Evolutionary conservation across 2,113 vertebrate species (phyloP).

Genomic region (Pangasianodon hypophthalmus): DNA sequence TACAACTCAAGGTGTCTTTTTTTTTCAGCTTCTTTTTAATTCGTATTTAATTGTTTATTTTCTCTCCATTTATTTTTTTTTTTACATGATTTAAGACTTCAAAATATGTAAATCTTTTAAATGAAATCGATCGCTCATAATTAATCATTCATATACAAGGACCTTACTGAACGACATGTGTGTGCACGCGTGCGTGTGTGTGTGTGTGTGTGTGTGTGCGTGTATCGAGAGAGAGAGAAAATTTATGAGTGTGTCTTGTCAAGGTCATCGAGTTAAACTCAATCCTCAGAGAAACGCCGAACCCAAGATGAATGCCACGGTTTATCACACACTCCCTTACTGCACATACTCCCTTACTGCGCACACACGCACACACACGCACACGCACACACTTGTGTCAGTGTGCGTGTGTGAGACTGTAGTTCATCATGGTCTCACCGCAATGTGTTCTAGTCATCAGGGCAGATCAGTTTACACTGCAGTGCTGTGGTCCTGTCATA

Average conservation of each 20-base stretch:
- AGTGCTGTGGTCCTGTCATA: neutral
- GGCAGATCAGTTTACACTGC: neutral
- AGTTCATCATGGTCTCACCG: neutral
- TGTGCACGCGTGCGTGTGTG: conserved; percentile 9
- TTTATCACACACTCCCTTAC: neutral
- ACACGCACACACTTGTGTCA: neutral
- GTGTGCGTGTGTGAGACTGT: neutral
- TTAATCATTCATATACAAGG: neutral
- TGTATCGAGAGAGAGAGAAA: neutral
- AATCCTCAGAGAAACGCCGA: neutral
- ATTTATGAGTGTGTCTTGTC: neutral
- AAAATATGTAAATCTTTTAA: neutral
- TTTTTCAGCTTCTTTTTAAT: neutral
- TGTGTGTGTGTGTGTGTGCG: neutral
- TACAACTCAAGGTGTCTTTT: too few species aligned
- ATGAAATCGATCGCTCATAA: neutral
- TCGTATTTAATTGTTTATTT: neutral
- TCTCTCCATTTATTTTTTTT: neutral
- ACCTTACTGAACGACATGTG: neutral
- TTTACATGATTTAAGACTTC: neutral
- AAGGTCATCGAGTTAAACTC: neutral
- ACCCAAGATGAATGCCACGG: neutral
- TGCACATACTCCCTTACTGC: neutral
- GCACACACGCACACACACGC: neutral
- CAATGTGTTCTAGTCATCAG: conserved; percentile 23